A percentile compares a stretch with the other conserved stretches of the same genome.
Conservation (phyloP, 2,113 vertebrate species). For the Suncus etruscus region DNA sequence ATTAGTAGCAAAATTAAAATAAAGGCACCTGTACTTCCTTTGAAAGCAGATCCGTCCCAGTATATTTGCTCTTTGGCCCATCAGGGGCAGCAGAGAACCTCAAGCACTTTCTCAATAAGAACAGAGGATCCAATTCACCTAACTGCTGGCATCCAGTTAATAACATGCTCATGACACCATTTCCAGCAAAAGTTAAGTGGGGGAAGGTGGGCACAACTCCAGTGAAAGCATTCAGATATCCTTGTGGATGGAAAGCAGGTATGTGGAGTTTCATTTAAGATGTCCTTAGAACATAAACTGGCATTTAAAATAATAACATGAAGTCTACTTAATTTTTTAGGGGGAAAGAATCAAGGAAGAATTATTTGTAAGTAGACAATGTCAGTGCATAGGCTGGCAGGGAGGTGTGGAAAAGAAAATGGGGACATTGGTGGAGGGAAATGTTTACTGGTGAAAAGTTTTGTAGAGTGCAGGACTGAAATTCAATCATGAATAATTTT, state of each 20-base stretch:
- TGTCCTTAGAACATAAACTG: background rate
- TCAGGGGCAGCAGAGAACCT: background rate
- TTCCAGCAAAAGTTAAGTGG: background rate
- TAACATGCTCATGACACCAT: background rate
- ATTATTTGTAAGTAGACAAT: background rate
- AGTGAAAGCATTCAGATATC: background rate
- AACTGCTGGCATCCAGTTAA: background rate
- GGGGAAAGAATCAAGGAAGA: slow-evolving; percentile 11
- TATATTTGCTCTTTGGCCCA: background rate
- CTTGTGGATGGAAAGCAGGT: background rate
- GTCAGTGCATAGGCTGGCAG: no score
- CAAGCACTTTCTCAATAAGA: background rate
- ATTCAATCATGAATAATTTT: no score
- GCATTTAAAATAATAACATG: slow-evolving; percentile 20
- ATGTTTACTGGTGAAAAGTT: no score
- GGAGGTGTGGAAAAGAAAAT: no score
- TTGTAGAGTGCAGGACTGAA: no score
- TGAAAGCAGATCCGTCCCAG: background rate
- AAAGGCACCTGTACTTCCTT: background rate
- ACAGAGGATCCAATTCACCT: background rate
- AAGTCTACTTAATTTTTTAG: slow-evolving; percentile 1
- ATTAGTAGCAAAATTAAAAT: slow-evolving; percentile 44
- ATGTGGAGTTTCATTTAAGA: slow-evolving; percentile 43
- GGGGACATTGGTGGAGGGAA: no score
- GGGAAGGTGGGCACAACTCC: background rate